A percentile compares a stretch with the other conserved stretches of the same genome.
Evolutionary conservation across 1,140 invertebrate genomes (phyloP).

Genomic region (Heliconius eleuchia): DNA sequence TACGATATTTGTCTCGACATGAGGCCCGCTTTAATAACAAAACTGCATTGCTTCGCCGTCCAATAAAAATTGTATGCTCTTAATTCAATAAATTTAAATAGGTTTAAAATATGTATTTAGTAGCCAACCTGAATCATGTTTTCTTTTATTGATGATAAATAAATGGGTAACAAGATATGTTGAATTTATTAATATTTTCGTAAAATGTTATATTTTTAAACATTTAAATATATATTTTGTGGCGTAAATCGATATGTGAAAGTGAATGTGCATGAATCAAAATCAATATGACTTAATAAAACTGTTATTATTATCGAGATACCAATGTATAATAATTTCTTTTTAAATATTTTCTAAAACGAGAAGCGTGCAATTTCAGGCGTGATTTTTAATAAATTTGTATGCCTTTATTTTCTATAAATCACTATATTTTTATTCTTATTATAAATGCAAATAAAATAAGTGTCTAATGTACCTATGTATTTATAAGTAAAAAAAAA

Average conservation of each 20-base stretch:
- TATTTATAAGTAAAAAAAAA: conserved; percentile 34
- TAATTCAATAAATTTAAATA: conserved; percentile 39
- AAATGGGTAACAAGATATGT: not conserved
- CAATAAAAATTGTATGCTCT: conserved; percentile 50
- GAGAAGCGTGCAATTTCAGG: not conserved
- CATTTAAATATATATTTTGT: not conserved
- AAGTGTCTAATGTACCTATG: conserved; percentile 39
- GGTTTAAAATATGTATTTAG: conserved; percentile 6
- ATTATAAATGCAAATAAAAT: conserved; percentile 19
- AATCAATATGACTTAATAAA: not conserved
- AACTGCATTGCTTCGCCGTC: conserved; percentile 66
- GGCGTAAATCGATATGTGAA: conserved; percentile 1
- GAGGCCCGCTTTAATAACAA: conserved; percentile 51
- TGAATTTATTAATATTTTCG: conserved; percentile 13
- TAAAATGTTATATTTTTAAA: conserved; percentile 9
- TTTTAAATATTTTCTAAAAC: conserved; percentile 2
- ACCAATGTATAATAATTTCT: not conserved
- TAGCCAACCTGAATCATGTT: not conserved
- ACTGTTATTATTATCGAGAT: too few species aligned
- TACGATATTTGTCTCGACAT: conserved; percentile 36
- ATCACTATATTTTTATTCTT: conserved; percentile 14
- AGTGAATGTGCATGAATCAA: conserved; percentile 26
- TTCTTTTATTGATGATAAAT: conserved; percentile 8
- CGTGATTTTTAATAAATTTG: not conserved
- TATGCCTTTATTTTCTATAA: conserved; percentile 15